Base-by-base conservation (phyloP, 2,888 invertebrate species). In the Nomada ferruginata region DNA sequence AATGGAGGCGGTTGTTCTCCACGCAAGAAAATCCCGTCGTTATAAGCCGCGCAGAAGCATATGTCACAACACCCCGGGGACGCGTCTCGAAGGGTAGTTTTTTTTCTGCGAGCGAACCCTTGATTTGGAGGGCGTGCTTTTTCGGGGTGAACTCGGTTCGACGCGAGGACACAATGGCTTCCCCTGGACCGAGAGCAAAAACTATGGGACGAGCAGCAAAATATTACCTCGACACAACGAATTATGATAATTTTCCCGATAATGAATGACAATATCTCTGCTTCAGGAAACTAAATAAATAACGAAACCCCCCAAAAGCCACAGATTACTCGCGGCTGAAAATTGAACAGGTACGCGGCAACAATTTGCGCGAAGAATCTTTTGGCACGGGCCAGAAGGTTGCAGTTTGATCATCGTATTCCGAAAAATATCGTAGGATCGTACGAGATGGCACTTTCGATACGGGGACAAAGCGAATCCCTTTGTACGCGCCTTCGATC, bases 71-170 rank as follows among this genome's bases (percentile, higher is more conserved):
- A 82, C 85, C 79, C 79, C 60, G 72, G 83, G 81, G 86, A 86
- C 71, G 80, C 13, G 77, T 79, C 83, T 70, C 70, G 78, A 80
- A 76, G 90, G 90, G 89, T 82, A 44, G 79, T 84, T 87, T 89
- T 47, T 89, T 89, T 82, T 79, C 70, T 72, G 77, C 74, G 71
- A 82, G 26, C 79, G 79, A 82, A 69, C 86, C 82, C 86, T 85
- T 85, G 84, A 90, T 85, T 90, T 82, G 36, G 79, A 82, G 85
- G 87, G 89, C 85, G 87, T 89, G 85, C 36, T 83, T 84, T 84
- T 79, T 70, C 75, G 61, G 85, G 66, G 77, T 81, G 76, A 82
- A 85, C 69, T 85, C 85, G 86, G 80, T 83, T 85, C 79, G 86
- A 87, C 87, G 74, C 76, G 55, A 53, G n/a, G n/a, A n/a, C n/a